Conservation (phyloP, 2,797 vertebrate genomes). For the Lemur catta region DNA sequence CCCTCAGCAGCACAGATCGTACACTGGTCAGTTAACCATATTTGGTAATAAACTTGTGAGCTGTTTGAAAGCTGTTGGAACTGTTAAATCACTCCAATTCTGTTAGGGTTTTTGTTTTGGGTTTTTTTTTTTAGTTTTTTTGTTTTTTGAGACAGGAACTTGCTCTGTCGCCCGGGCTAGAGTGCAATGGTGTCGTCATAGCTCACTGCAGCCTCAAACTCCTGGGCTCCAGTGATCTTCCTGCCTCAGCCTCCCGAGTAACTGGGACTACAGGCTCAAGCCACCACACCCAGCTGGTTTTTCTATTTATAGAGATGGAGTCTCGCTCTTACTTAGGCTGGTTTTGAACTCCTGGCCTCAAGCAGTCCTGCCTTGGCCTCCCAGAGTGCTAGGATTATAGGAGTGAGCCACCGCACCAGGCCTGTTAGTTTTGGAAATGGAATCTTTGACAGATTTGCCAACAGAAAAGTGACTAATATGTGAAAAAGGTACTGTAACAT, state of each 20-base stretch:
- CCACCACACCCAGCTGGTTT: not conserved
- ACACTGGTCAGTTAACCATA: not conserved
- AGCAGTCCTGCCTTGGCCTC: not conserved
- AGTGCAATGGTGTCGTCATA: not conserved
- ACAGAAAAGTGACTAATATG: not conserved
- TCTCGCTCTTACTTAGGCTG: not conserved
- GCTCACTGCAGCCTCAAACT: not conserved
- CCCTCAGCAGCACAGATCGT: not conserved
- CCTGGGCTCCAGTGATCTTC: not conserved
- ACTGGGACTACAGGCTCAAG: not conserved
- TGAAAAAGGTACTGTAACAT: not conserved
- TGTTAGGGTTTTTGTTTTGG: not conserved
- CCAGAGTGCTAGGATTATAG: not conserved
- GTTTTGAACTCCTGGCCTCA: not conserved
- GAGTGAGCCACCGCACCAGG: not conserved
- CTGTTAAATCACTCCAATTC: not conserved
- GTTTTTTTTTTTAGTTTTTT: not conserved
- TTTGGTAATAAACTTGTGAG: conserved; percentile 46
- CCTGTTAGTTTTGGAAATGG: not conserved
- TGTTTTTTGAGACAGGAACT: not conserved
- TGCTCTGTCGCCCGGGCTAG: not conserved
- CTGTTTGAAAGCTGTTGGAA: not conserved
- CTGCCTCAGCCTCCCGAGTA: not conserved
- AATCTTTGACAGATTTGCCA: not conserved
- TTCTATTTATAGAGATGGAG: not conserved